A percentile compares a stretch with the other conserved stretches of the same genome.
Evolutionary conservation across 2,888 invertebrate genomes (phyloP).

Genomic region (Bugula neritina): DNA sequence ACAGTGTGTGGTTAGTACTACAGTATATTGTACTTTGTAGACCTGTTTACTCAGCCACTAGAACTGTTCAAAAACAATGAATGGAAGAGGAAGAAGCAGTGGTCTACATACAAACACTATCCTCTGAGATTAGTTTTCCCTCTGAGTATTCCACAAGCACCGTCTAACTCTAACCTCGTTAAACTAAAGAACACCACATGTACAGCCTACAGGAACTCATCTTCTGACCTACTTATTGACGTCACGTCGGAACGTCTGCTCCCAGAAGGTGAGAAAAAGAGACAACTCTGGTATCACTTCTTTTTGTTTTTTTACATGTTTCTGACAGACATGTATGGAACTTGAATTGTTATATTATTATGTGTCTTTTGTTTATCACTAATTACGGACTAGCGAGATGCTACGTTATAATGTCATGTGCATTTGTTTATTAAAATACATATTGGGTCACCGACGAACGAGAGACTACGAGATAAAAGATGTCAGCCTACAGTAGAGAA

Average conservation of each 20-base stretch:
- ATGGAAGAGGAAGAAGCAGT: neutral
- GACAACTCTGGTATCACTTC: neutral
- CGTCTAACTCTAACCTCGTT: neutral
- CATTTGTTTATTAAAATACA: no score
- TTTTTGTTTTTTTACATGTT: neutral
- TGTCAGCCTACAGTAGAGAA: no score
- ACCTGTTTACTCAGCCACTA: neutral
- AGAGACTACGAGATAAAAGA: no score
- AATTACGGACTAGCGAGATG: no score
- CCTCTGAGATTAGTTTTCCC: slow-evolving; percentile 12
- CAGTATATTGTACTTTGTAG: no score
- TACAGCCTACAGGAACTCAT: neutral
- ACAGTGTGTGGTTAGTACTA: no score
- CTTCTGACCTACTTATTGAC: neutral
- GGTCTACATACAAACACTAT: neutral
- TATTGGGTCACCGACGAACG: no score
- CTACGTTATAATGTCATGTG: no score
- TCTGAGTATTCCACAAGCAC: neutral
- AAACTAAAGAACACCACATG: neutral
- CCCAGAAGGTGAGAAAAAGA: slow-evolving; percentile 8
- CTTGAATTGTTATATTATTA: no score
- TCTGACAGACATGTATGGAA: no score
- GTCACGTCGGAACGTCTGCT: neutral
- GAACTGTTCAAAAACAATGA: neutral
- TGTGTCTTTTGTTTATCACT: no score